A percentile compares a stretch with the other conserved stretches of the same genome.
Evolutionary conservation across 2,888 invertebrate species (phyloP).

Genomic region (Machimus rusticus): DNA sequence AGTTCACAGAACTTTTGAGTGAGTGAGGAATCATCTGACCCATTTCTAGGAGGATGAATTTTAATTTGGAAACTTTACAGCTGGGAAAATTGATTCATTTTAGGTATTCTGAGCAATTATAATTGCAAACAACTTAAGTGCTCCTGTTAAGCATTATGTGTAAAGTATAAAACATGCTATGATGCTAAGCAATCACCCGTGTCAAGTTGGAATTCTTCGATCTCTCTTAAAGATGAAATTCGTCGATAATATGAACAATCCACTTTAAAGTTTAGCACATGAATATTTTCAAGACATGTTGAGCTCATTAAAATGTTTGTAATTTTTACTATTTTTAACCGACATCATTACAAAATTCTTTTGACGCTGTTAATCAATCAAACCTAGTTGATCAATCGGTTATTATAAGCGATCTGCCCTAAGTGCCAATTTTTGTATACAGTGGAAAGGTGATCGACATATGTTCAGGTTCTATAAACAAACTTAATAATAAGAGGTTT

Average conservation of each 20-base stretch:
- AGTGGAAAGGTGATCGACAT: not conserved
- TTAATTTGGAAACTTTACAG: not conserved
- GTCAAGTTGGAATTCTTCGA: not conserved
- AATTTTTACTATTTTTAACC: not conserved
- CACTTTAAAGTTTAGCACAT: not conserved
- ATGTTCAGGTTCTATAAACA: not conserved
- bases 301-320: not conserved
- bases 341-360: not conserved
- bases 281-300: not conserved
- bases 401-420: not conserved
- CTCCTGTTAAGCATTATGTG: not conserved
- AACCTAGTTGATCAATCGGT: not conserved
- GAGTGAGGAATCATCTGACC: not conserved
- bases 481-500: not conserved
- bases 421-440: not conserved
- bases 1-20: slow-evolving; percentile 28
- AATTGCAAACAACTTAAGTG: not conserved
- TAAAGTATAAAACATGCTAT: not conserved
- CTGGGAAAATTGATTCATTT: not conserved
- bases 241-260: not conserved
- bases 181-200: not conserved
- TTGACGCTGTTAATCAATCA: not conserved
- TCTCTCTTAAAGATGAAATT: not conserved
- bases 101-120: not conserved
- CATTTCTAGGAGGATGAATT: not conserved